Evolutionary conservation across 35 echinoderm and acorn worm species (phyloP).

Genomic region (Heliocidaris tuberculata): DNA sequence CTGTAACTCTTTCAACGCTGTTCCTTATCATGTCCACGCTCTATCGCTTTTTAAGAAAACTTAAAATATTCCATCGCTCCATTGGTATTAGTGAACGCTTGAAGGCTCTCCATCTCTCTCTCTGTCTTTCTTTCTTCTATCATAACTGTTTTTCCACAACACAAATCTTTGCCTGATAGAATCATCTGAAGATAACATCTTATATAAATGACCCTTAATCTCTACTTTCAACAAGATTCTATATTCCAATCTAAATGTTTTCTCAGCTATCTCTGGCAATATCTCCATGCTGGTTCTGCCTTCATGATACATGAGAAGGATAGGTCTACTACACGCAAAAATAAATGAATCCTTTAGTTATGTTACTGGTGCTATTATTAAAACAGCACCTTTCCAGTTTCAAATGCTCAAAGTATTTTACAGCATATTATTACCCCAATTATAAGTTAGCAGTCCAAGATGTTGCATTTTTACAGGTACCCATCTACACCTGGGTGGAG

Average conservation of each 20-base stretch:
- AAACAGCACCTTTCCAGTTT: too few species aligned
- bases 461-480: too few species aligned
- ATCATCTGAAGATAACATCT: not conserved
- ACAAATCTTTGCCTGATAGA: not conserved
- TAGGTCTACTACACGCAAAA: not conserved
- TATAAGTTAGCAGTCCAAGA: too few species aligned
- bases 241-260: slow-evolving; percentile 1
- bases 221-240: not conserved
- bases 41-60: slow-evolving; percentile 37
- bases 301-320: not conserved
- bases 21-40: slow-evolving; percentile 28
- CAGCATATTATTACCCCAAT: too few species aligned
- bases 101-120: not conserved
- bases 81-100: not conserved
- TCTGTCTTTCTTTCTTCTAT: not conserved
- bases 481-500: too few species aligned
- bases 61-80: slow-evolving; percentile 4
- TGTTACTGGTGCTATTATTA: too few species aligned
- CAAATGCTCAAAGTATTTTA: too few species aligned
- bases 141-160: not conserved
- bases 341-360: too few species aligned
- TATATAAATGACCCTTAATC: not conserved
- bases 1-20: not conserved
- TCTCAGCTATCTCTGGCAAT: not conserved
- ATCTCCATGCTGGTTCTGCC: not conserved